Base-by-base conservation (phyloP, 2,113 vertebrate genomes). In the Chrysemys picta region DNA sequence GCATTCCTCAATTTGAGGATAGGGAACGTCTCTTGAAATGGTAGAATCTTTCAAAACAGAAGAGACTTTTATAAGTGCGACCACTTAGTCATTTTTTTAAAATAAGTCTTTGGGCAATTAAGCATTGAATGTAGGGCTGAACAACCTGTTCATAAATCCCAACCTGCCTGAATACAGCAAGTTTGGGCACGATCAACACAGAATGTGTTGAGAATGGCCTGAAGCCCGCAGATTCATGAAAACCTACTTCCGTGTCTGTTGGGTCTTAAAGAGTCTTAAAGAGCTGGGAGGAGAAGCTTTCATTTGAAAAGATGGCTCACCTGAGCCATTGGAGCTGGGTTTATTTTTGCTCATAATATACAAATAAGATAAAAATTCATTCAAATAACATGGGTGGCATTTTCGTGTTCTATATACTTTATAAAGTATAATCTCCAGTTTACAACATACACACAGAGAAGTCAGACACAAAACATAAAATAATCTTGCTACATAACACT, bases 71-170 rank as follows among this genome's bases (percentile, higher is more conserved):
- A 50, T 82, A 92, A 95, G 85, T 62, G 14, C 45, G 79, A 93
- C 72, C 50, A 84, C 84, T 91, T 91, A 85, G 65, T 83, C 94
- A 93, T 94, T 96, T 88, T 78, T 93, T 57, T 93, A 96, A 97
- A 95, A 96, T 90, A 96, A 95, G 95, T 93, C 89, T 97, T 95
- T 94, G 93, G 90, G 94, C 96, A 96, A 97, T 79, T 16, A 17
- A 96, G 88, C 95, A 90, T 89, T 97, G 96, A 97, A 98, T 97
- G 97, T 82, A 95, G 81, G 86, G 88, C 65, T 94, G 95, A 97
- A 95, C 89, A 97, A 97, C 92, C 96, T 97, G 97, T 94, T 97
- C 57, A 89, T 97, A 96, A 96, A 97, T 95, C 84, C 56, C 80
- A 91, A 86, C 93, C 93, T 96, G 88, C 94, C 95, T 95, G 93